These are phyloP conservation scores for Bovichtus variegatus DNA, from an alignment of 2,797 vertebrate species.

Conservation along the genomic window DNA sequence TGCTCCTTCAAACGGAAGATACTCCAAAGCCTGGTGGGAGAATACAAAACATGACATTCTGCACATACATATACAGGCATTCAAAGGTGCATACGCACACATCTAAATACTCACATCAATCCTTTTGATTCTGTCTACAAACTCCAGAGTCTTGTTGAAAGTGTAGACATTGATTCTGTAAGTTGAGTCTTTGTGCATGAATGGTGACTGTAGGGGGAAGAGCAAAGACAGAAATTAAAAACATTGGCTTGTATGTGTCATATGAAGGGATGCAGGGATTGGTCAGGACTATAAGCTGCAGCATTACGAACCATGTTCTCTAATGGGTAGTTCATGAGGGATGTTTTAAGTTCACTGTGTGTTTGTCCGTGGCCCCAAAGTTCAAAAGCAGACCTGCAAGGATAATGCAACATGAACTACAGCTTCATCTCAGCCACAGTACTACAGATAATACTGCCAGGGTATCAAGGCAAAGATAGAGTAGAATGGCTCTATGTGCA, in stretches of 20 bases:
- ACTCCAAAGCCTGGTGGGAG: conserved; percentile 88
- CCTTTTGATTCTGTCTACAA: conserved; percentile 91
- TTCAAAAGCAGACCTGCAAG: conserved; percentile 93
- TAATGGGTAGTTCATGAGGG: conserved; percentile 88
- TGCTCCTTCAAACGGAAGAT: conserved; percentile 93
- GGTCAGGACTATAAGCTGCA: neutral
- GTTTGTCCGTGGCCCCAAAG: conserved; percentile 95
- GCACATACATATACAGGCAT: neutral
- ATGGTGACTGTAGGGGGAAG: conserved; percentile 85
- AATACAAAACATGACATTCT: conserved; percentile 1
- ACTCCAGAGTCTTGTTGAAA: conserved; percentile 95
- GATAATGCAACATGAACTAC: neutral
- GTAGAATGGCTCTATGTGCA: neutral
- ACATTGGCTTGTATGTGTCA: neutral
- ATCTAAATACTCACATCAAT: conserved; percentile 92
- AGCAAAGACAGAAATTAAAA: neutral
- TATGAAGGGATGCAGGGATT: neutral
- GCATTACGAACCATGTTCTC: conserved; percentile 90
- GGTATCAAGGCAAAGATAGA: neutral
- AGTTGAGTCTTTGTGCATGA: conserved; percentile 89
- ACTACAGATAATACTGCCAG: neutral
- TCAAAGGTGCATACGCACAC: neutral
- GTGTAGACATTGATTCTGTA: conserved; percentile 96
- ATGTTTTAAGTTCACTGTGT: conserved; percentile 87
- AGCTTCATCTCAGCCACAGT: neutral